Percentiles rank a stretch among this genome's conserved stretches.
These are phyloP conservation scores for Nebria ingens DNA, from an alignment of 1,140 invertebrate genomes.

Conservation along the genomic window DNA sequence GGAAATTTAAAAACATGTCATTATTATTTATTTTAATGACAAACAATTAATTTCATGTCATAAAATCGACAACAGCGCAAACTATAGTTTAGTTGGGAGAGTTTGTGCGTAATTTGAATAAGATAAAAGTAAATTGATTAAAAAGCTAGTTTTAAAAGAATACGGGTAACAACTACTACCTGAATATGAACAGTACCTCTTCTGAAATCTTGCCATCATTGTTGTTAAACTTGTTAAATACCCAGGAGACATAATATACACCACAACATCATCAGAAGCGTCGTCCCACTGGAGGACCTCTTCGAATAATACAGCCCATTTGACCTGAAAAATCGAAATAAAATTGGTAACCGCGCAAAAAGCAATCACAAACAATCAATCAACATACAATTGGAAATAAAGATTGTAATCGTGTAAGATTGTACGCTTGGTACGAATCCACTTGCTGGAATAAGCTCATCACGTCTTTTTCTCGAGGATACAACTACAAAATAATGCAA, in stretches of 20 bases:
- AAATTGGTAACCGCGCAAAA: constrained; percentile 4
- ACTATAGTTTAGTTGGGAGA: too few species aligned
- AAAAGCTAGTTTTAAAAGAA: constrained; percentile 1
- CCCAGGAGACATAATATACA: constrained; percentile 25
- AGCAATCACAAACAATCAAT: not conserved
- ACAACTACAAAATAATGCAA: constrained; percentile 27
- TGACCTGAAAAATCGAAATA: constrained; percentile 21
- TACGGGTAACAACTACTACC: not conserved
- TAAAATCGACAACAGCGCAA: too few species aligned
- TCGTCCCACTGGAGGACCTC: constrained; percentile 22
- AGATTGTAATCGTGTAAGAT: constrained; percentile 22
- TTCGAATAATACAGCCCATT: constrained; percentile 28
- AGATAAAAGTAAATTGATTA: not conserved
- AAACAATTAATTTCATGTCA: too few species aligned
- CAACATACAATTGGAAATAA: constrained; percentile 25
- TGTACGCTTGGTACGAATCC: constrained; percentile 18
- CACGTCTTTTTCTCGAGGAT: constrained; percentile 28
- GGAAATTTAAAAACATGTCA: too few species aligned
- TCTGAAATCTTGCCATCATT: constrained; percentile 25
- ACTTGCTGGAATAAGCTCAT: constrained; percentile 19
- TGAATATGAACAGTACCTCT: constrained; percentile 21
- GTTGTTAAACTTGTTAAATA: constrained; percentile 24
- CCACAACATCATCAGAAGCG: constrained; percentile 19
- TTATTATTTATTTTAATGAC: too few species aligned
- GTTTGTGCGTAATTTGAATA: too few species aligned